A percentile compares a stretch with the other conserved stretches of the same genome.
These are phyloP conservation scores for Callionymus lyra DNA, from an alignment of 2,113 vertebrate genomes.

Conservation along the genomic window DNA sequence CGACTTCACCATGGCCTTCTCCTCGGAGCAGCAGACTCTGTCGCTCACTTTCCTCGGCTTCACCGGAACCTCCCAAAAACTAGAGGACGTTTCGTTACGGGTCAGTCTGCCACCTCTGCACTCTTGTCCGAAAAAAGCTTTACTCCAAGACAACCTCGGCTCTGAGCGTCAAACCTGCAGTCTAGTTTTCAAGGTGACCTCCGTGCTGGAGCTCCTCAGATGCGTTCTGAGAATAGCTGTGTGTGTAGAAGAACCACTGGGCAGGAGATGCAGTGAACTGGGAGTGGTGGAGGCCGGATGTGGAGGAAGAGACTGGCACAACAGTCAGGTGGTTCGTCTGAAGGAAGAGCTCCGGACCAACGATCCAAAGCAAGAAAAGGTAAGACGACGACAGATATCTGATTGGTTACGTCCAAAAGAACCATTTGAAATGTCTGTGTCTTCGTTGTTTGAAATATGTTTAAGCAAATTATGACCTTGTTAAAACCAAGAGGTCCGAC, in stretches of 20 bases:
- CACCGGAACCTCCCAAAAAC: constrained; percentile 36
- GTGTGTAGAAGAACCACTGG: constrained; percentile 33
- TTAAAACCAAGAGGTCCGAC: too few species aligned
- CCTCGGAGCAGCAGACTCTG: constrained; percentile 43
- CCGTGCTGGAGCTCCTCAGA: constrained; percentile 51
- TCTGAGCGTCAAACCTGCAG: too few species aligned
- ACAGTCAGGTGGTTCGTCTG: constrained; percentile 26
- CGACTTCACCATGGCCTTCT: constrained; percentile 64
- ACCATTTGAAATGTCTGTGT: too few species aligned
- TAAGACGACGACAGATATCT: too few species aligned
- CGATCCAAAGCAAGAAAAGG: constrained; percentile 52
- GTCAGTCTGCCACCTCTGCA: constrained; percentile 54
- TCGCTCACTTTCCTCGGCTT: constrained; percentile 54
- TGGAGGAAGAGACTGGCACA: constrained; percentile 54
- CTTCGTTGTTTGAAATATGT: too few species aligned
- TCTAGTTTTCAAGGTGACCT: constrained; percentile 51
- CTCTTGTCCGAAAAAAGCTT: constrained; percentile 17
- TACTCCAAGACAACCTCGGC: constrained; percentile 23
- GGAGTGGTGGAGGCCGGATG: constrained; percentile 65
- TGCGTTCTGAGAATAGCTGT: constrained; percentile 52
- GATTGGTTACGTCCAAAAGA: too few species aligned
- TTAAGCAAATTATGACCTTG: too few species aligned
- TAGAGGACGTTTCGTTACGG: constrained; percentile 50
- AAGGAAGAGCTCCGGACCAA: constrained; percentile 53
- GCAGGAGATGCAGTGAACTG: constrained; percentile 35